phyloP scores from a whole-genome alignment of 2,113 vertebrate genomes.

The Brachionichthys hirsutus region DNA sequence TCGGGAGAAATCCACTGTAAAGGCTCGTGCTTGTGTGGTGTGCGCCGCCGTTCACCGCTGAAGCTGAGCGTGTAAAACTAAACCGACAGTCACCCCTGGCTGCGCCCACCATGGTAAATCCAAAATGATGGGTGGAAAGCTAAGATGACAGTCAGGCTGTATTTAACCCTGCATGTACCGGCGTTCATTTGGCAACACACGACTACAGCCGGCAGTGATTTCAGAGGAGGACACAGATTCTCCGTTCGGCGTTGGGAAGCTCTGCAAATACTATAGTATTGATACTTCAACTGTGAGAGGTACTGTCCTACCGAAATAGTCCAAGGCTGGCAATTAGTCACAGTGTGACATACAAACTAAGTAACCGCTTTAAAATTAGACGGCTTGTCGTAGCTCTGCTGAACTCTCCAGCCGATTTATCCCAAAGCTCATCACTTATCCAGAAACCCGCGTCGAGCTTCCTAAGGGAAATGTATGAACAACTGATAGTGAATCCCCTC shows the following conservation, averaged over 20 bases:
- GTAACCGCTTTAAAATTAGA: constrained; percentile 28
- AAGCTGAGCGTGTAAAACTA: constrained; percentile 56
- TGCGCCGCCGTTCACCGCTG: constrained; percentile 38
- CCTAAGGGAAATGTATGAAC: constrained; percentile 23
- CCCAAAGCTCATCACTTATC: constrained; percentile 24
- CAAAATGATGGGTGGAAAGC: constrained; percentile 54
- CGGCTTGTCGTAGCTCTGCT: constrained; percentile 14
- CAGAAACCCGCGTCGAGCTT: constrained; percentile 20
- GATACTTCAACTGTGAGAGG: constrained; percentile 4
- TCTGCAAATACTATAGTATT: neutral
- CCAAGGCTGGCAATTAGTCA: constrained; percentile 25
- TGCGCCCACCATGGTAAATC: constrained; percentile 54
- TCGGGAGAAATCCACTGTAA: constrained; percentile 8
- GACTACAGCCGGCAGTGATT: neutral
- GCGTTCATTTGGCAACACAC: constrained; percentile 50
- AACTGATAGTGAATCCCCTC: constrained; percentile 32
- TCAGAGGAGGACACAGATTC: neutral
- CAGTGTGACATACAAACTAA: constrained; percentile 28
- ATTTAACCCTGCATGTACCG: constrained; percentile 53
- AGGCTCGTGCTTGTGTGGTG: constrained; percentile 10
- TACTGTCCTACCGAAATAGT: constrained; percentile 6
- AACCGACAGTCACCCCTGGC: constrained; percentile 61
- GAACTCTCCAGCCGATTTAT: constrained; percentile 30
- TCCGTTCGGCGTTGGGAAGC: neutral
- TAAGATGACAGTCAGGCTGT: constrained; percentile 63